Evolutionary conservation across 1,140 invertebrate species (phyloP).

Genomic region (Ditylenchus dipsaci): DNA sequence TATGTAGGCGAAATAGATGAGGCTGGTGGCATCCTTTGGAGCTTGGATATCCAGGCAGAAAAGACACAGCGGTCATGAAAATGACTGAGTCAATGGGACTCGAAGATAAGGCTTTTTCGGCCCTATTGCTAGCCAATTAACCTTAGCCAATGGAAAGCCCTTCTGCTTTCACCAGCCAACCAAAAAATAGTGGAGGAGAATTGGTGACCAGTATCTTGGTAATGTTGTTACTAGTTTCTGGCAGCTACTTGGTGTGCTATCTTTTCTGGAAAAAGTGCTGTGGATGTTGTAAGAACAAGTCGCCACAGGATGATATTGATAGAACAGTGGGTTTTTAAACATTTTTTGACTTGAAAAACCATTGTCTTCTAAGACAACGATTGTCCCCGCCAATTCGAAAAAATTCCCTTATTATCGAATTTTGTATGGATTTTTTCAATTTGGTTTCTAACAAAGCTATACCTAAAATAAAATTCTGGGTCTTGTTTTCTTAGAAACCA

Average conservation of each 20-base stretch:
- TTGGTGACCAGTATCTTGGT: not conserved
- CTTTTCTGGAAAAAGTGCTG: not conserved
- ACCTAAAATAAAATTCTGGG: no score
- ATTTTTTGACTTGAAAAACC: not conserved
- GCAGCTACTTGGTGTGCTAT: not conserved
- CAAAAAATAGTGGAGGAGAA: not conserved
- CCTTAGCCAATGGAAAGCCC: no score
- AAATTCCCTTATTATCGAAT: no score
- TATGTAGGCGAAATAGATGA: slow-evolving; percentile 53
- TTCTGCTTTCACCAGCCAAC: not conserved
- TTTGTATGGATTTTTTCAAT: no score
- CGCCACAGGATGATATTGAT: not conserved
- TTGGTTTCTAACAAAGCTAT: no score
- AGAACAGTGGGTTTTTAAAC: not conserved
- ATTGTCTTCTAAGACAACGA: no score
- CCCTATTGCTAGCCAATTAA: not conserved
- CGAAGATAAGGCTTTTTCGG: not conserved
- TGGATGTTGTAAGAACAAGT: not conserved
- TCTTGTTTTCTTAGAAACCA: no score
- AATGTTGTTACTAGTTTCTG: not conserved
- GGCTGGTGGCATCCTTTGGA: slow-evolving; percentile 47
- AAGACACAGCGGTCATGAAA: not conserved
- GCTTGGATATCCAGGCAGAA: slow-evolving; percentile 36
- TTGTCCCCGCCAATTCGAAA: no score
- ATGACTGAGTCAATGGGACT: not conserved